phyloP scores from a whole-genome alignment of 2,888 invertebrate genomes.

The Kryphioiulus occultus region DNA sequence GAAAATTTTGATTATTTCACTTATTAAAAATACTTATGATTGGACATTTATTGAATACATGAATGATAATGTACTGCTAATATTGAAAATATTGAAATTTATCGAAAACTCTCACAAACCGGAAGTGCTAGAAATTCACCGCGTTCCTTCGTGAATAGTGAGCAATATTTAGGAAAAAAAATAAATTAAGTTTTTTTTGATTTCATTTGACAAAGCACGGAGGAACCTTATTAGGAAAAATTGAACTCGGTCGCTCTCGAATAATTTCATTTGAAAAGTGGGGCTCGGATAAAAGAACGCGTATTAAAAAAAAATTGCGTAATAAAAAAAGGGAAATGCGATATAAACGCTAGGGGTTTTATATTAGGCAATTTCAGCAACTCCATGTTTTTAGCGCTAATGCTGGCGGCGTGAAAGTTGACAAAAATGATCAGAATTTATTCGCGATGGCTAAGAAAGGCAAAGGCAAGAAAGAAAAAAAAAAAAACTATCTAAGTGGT shows the following conservation, averaged over 20 bases:
- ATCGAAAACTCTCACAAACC: no score
- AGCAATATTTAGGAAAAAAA: no score
- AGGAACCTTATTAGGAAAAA: neutral
- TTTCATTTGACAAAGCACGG: neutral
- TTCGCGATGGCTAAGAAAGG: neutral
- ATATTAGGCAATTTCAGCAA: neutral
- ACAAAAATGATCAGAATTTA: slow-evolving; percentile 5
- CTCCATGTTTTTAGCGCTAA: neutral
- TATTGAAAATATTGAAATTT: no score
- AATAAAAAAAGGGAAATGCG: neutral
- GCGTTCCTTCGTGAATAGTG: no score
- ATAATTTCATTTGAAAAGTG: neutral
- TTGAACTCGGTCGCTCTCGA: neutral
- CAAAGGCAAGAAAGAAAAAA: no score
- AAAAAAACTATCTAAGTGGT: neutral
- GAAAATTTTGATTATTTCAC: no score
- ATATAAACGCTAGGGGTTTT: neutral
- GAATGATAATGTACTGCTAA: no score
- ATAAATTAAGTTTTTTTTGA: neutral
- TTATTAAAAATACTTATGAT: no score
- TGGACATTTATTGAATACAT: no score
- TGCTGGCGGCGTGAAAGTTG: neutral
- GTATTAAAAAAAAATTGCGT: neutral
- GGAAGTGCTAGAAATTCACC: no score
- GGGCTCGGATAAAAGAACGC: neutral